Evolutionary conservation across 2,113 vertebrate species (phyloP).

Genomic region (Pongo pygmaeus): DNA sequence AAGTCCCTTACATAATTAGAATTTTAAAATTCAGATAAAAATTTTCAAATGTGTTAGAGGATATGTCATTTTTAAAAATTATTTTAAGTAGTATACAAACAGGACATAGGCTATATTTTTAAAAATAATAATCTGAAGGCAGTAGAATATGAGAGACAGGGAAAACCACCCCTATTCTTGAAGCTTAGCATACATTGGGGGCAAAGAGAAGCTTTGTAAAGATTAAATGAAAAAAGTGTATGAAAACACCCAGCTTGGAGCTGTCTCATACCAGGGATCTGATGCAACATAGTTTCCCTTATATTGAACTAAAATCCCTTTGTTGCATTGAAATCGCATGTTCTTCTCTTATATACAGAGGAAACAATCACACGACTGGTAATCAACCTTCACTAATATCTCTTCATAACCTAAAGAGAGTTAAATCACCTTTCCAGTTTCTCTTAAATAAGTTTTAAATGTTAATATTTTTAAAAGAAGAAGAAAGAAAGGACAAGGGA

Average conservation of each 20-base stretch:
- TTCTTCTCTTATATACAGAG: neutral
- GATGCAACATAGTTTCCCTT: neutral
- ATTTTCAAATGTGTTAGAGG: neutral
- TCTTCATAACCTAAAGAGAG: neutral
- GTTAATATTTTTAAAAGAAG: neutral
- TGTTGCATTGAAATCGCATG: neutral
- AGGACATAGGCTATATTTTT: neutral
- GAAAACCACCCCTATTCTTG: neutral
- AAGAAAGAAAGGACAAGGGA: neutral
- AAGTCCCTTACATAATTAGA: neutral
- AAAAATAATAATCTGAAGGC: neutral
- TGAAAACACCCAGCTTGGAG: neutral
- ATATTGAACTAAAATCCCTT: neutral
- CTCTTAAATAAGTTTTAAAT: neutral
- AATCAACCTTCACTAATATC: neutral
- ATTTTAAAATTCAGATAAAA: constrained; percentile 7
- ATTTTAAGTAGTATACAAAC: neutral
- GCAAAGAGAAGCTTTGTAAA: neutral
- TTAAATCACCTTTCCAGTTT: neutral
- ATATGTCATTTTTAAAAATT: neutral
- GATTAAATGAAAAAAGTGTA: neutral
- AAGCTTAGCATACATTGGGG: neutral
- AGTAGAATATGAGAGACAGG: neutral
- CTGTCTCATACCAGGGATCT: neutral
- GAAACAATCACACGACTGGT: neutral